Percentiles rank a stretch among this genome's conserved stretches.
Conservation (phyloP, 2,888 invertebrate genomes). For the Emmelina monodactyla region DNA sequence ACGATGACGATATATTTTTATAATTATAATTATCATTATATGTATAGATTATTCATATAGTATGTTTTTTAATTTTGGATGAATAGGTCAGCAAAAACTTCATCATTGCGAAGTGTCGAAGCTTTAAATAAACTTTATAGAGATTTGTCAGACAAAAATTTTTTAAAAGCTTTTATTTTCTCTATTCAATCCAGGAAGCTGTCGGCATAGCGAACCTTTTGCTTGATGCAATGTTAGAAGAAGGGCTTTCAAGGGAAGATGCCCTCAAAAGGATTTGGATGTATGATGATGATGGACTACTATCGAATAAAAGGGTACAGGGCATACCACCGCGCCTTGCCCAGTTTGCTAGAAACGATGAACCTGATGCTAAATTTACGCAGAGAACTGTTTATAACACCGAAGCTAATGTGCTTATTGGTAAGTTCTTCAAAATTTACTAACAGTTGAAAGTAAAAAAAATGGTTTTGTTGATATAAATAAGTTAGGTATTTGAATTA, state of each 20-base stretch:
- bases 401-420: constrained; percentile 83
- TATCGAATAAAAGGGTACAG: constrained; percentile 69
- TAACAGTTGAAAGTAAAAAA: background rate
- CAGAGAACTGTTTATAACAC: constrained; percentile 75
- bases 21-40: too few species aligned
- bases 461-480: background rate
- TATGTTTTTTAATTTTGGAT: too few species aligned
- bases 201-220: constrained; percentile 88
- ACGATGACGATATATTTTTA: too few species aligned
- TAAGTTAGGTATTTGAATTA: too few species aligned
- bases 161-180: too few species aligned
- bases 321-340: constrained; percentile 69
- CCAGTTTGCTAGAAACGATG: constrained; percentile 74
- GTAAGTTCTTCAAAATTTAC: constrained; percentile 56
- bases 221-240: constrained; percentile 81
- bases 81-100: too few species aligned
- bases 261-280: constrained; percentile 86
- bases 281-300: constrained; percentile 88
- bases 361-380: constrained; percentile 76
- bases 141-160: too few species aligned
- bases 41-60: too few species aligned
- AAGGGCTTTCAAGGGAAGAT: constrained; percentile 59
- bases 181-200: constrained; percentile 81
- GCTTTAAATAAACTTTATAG: too few species aligned
- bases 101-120: too few species aligned